Base-by-base conservation (phyloP, 2,113 vertebrate genomes). In the Tetrax tetrax region DNA sequence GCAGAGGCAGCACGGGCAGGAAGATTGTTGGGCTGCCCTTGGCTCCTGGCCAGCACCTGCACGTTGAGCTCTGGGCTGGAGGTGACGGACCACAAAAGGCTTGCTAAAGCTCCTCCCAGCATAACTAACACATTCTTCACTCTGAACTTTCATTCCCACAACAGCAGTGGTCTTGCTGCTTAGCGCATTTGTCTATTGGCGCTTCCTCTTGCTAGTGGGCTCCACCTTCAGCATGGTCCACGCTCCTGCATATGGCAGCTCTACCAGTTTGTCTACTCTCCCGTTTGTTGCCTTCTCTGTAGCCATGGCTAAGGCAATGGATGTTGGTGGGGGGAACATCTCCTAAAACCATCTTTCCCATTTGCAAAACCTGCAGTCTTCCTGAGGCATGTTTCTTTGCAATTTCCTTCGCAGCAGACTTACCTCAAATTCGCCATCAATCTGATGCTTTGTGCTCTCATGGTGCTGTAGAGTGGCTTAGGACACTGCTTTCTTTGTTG, bases 181-280 rank as follows among this genome's bases (percentile, higher is more conserved):
- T 28, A 35, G 29, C n/a, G 56, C 24, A 29, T 60, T 91, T 89
- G 27, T 79, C 77, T 74, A 51, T 48, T 51, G 59, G 21, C 0
- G 1, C 57, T 25, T 82, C 25, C 12, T 95, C n/a, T 69, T 0
- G 0, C 45, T 47, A 33, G 31, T 0, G 0, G 19, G 38, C 24
- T 87, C 10, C 27, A n/a, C 18, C 47, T 86, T 86, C 43, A 31
- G 22, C 1, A 0, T 28, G 43, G 13, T 50, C 33, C 13, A 10
- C 35, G 25, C 14, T 71, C 31, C 93, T 82, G 31, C 50, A 4
- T 31, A 2, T 65, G 31, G 43, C 66, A 76, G n/a, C 60, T 63
- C 1, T 41, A 31, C 33, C 35, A 19, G 6, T 51, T 37, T 83
- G 13, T 45, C 24, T 78, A 1, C 33, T 81, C 70, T 63, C 13